Percentiles rank a stretch among this genome's conserved stretches.
phyloP scores from a whole-genome alignment of 2,797 vertebrate genomes.

The Vireo griseus region DNA sequence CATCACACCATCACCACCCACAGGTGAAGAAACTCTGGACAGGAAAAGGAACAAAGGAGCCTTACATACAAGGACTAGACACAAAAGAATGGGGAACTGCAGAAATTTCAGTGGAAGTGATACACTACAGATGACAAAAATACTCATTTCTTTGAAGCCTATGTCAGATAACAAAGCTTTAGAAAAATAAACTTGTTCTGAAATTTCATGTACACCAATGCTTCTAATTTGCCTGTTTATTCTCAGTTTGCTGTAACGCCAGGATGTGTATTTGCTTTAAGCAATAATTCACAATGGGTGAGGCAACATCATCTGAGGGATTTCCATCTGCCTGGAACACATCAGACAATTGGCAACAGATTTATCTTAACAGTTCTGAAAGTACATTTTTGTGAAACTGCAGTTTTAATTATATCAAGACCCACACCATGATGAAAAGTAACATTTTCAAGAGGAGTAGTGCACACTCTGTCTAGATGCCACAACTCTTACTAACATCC shows the following conservation, averaged over 20 bases:
- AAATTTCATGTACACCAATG: neutral
- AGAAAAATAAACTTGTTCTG: neutral
- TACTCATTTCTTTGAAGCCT: neutral
- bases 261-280: neutral
- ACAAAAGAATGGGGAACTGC: neutral
- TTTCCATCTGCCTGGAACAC: neutral
- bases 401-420: neutral
- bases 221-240: neutral
- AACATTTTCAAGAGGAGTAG: neutral
- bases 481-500: neutral
- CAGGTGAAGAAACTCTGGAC: neutral
- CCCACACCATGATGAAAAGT: neutral
- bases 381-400: neutral
- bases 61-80: neutral
- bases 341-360: neutral
- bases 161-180: neutral
- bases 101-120: neutral
- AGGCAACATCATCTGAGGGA: neutral
- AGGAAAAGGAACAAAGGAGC: neutral
- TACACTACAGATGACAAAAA: neutral
- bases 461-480: neutral
- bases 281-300: neutral
- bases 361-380: neutral
- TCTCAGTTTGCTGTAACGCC: conserved; percentile 31
- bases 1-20: neutral